These are phyloP conservation scores for Plagiodera versicolora DNA, from an alignment of 2,888 invertebrate species.

Conservation along the genomic window DNA sequence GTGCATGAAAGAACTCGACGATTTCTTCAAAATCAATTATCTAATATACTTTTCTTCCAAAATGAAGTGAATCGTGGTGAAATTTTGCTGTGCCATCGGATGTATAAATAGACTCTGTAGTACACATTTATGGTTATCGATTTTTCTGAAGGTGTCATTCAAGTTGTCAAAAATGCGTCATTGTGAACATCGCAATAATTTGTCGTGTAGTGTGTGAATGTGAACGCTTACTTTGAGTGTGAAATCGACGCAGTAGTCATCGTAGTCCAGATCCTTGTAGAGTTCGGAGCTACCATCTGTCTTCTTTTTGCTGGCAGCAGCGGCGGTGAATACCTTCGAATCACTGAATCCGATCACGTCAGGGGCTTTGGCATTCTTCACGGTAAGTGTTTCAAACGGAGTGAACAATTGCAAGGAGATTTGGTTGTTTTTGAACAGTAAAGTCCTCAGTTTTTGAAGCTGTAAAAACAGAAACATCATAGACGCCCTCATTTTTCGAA, in stretches of 20 bases:
- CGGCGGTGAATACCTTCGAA: conserved; percentile 64
- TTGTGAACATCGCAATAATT: too few relatives aligned
- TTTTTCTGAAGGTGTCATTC: too few relatives aligned
- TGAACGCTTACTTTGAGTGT: conserved; percentile 64
- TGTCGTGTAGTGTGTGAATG: too few relatives aligned
- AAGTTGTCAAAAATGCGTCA: too few relatives aligned
- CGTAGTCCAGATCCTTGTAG: conserved; percentile 60
- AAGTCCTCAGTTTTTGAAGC: conserved; percentile 43
- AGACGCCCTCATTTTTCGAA: too few relatives aligned
- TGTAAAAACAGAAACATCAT: conserved; percentile 36
- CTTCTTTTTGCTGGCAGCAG: conserved; percentile 65
- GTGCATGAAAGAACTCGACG: too few relatives aligned
- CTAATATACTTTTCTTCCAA: too few relatives aligned
- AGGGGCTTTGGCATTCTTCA: conserved; percentile 61
- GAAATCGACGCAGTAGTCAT: conserved; percentile 70
- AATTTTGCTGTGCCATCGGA: too few relatives aligned
- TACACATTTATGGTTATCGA: too few relatives aligned
- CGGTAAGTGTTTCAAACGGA: conserved; percentile 59
- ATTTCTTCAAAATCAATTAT: too few relatives aligned
- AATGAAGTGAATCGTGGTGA: too few relatives aligned
- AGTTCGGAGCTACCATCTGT: conserved; percentile 60
- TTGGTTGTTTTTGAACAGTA: conserved; percentile 60
- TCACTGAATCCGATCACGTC: conserved; percentile 65
- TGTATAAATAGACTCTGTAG: too few relatives aligned
- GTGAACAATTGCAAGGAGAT: conserved; percentile 65